These are phyloP conservation scores for Dusona sp. DNA, from an alignment of 2,888 invertebrate genomes.

Conservation along the genomic window DNA sequence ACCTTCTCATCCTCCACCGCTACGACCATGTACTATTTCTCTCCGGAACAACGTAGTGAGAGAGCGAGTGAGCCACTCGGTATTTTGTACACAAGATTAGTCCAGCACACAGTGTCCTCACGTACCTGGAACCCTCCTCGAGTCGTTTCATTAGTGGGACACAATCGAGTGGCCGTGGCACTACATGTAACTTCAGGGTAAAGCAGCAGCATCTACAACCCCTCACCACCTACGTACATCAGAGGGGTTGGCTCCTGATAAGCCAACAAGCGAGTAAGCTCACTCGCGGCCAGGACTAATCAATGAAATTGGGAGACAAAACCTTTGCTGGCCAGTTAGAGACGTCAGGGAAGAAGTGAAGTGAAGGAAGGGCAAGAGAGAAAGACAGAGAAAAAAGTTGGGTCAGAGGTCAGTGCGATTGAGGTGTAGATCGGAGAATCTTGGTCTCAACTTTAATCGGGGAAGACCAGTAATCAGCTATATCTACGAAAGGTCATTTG, in stretches of 20 bases:
- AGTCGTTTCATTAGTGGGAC: constrained; percentile 83
- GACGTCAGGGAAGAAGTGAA: constrained; percentile 70
- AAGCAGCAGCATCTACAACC: constrained; percentile 48
- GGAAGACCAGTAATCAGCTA: constrained; percentile 55
- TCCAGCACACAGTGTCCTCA: constrained; percentile 64
- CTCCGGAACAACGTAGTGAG: constrained; percentile 40
- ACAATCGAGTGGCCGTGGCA: constrained; percentile 78
- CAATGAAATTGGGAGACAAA: constrained; percentile 84
- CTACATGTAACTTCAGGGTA: constrained; percentile 60
- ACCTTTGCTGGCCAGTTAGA: constrained; percentile 70
- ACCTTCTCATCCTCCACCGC: constrained; percentile 30
- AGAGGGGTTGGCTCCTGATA: constrained; percentile 73
- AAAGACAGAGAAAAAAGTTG: constrained; percentile 55
- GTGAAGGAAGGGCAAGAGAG: constrained; percentile 68
- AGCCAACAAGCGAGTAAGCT: constrained; percentile 73
- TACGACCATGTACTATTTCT: constrained; percentile 16
- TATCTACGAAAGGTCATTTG: constrained; percentile 60
- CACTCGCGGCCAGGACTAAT: constrained; percentile 77
- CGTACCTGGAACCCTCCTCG: constrained; percentile 70
- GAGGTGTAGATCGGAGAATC: constrained; percentile 62
- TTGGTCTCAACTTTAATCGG: constrained; percentile 62
- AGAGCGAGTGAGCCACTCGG: constrained; percentile 63
- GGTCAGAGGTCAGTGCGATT: constrained; percentile 70
- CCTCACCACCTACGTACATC: constrained; percentile 58
- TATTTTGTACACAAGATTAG: constrained; percentile 79